Conservation (phyloP, 2,113 vertebrate species). For the Arizona elegans region DNA sequence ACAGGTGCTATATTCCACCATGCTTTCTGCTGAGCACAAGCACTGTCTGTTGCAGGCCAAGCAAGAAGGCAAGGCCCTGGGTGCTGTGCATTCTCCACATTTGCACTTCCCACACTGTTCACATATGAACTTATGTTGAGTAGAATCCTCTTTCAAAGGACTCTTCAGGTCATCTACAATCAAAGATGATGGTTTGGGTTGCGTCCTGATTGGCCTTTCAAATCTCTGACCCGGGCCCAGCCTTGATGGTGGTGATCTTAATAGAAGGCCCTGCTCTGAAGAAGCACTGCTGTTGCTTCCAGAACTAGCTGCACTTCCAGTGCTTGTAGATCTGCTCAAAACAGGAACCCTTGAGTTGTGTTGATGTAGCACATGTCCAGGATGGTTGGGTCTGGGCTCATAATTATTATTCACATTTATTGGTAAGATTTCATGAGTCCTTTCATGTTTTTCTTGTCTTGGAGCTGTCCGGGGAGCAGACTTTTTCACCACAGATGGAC, state of each 20-base stretch:
- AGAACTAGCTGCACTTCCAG: slow-evolving; percentile 90
- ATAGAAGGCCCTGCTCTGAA: slow-evolving; percentile 88
- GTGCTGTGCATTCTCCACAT: slow-evolving; percentile 89
- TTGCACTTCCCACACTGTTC: slow-evolving; percentile 95
- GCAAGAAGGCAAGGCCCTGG: slow-evolving; percentile 86
- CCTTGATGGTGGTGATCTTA: slow-evolving; percentile 76
- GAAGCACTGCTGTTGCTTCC: slow-evolving; percentile 92
- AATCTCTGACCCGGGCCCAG: slow-evolving; percentile 65
- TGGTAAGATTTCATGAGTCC: slow-evolving; percentile 92
- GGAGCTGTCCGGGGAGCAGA: slow-evolving; percentile 73
- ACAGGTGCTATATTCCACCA: slow-evolving; percentile 93
- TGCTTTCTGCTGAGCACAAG: slow-evolving; percentile 90
- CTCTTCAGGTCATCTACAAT: slow-evolving; percentile 81
- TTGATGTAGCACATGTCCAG: slow-evolving; percentile 61
- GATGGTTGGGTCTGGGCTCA: slow-evolving; percentile 74
- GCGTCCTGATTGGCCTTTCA: slow-evolving; percentile 80
- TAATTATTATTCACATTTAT: slow-evolving; percentile 92
- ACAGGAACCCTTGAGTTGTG: slow-evolving; percentile 71
- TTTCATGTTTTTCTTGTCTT: slow-evolving; percentile 89
- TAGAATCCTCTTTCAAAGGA: slow-evolving; percentile 76
- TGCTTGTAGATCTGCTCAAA: slow-evolving; percentile 91
- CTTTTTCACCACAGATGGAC: slow-evolving; percentile 84
- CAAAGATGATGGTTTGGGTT: slow-evolving; percentile 82
- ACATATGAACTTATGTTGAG: slow-evolving; percentile 91
- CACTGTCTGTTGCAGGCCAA: slow-evolving; percentile 91